These are phyloP conservation scores for Tylochromis polylepis DNA, from an alignment of 2,113 vertebrate species.

Conservation along the genomic window DNA sequence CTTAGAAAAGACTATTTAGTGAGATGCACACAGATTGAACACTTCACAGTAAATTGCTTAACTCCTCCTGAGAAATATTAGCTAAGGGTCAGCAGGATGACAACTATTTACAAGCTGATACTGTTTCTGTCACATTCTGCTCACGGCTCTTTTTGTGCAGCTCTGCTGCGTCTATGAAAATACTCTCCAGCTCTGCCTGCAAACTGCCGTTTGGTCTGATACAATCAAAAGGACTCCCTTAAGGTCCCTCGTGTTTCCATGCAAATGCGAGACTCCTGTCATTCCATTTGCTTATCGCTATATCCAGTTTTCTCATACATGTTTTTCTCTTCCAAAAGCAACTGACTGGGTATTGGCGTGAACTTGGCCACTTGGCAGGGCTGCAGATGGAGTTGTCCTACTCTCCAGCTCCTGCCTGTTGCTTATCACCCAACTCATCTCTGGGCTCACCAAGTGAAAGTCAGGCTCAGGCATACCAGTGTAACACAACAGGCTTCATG, in stretches of 20 bases:
- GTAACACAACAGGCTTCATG: constrained; percentile 40
- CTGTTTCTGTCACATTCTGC: not conserved
- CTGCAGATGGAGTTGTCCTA: constrained; percentile 24
- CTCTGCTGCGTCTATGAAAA: not conserved
- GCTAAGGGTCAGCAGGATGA: constrained; percentile 22
- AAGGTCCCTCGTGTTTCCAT: not conserved
- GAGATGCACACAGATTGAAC: constrained; percentile 18
- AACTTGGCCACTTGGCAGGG: constrained; percentile 38
- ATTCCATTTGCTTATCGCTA: not conserved
- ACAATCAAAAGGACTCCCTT: constrained; percentile 6
- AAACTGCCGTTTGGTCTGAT: not conserved
- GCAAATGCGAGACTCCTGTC: not conserved
- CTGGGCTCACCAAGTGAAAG: constrained; percentile 37
- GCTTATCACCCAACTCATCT: constrained; percentile 43
- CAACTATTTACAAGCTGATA: constrained; percentile 21
- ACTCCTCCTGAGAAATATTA: constrained; percentile 15
- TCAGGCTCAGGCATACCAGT: constrained; percentile 36
- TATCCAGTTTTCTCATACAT: not conserved
- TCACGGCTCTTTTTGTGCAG: not conserved
- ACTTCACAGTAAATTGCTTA: constrained; percentile 14
- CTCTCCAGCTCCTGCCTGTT: constrained; percentile 53
- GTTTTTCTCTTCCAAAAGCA: not conserved
- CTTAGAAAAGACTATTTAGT: not conserved
- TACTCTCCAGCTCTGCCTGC: not conserved
- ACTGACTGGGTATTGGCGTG: constrained; percentile 32